Evolutionary conservation across 2,797 vertebrate genomes (phyloP).

Genomic region (Rhynchonycteris naso): DNA sequence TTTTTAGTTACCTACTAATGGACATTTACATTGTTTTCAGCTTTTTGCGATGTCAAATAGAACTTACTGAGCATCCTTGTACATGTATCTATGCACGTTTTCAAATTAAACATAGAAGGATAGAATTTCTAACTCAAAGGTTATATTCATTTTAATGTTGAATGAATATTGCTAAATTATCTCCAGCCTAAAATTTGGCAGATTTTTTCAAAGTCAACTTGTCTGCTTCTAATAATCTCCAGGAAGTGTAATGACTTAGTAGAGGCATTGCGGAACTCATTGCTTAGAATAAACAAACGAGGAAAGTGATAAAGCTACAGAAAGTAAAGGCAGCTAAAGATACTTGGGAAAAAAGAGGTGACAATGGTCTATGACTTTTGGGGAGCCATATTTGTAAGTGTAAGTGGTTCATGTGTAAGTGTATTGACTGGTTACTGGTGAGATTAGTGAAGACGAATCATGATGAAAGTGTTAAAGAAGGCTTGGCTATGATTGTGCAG

Average conservation of each 20-base stretch:
- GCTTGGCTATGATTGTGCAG: background rate
- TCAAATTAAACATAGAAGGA: conserved; percentile 29
- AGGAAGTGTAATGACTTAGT: conserved; percentile 43
- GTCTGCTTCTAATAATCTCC: conserved; percentile 45
- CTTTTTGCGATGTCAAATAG: background rate
- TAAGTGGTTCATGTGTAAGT: background rate
- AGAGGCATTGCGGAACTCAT: background rate
- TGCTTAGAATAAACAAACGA: background rate
- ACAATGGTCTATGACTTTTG: background rate
- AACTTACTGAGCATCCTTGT: background rate
- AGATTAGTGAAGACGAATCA: background rate
- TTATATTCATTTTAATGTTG: conserved; percentile 28
- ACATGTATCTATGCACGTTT: background rate
- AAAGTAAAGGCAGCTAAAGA: background rate
- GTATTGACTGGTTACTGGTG: background rate
- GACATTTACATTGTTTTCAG: background rate
- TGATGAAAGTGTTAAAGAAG: background rate
- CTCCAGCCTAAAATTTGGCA: background rate
- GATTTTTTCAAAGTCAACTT: conserved; percentile 48
- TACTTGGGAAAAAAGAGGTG: background rate
- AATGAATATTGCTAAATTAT: conserved; percentile 34
- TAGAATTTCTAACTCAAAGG: conserved; percentile 42
- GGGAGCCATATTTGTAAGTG: background rate
- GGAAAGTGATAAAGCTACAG: background rate
- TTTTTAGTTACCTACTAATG: background rate